These are phyloP conservation scores for Elaphurus davidianus DNA, from an alignment of 2,113 vertebrate genomes.

Conservation along the genomic window DNA sequence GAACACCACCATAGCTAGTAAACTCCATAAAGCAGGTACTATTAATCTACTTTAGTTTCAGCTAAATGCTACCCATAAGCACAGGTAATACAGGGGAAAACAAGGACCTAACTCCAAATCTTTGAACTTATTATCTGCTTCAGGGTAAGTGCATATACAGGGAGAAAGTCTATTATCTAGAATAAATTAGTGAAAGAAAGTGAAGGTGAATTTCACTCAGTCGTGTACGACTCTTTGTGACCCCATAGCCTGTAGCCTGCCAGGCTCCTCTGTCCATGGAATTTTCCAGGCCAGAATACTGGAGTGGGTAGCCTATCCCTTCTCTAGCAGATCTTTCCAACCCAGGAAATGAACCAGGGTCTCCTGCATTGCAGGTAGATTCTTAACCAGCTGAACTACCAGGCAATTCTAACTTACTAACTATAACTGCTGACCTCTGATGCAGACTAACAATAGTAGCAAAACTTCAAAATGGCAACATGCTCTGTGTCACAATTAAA, in stretches of 20 bases:
- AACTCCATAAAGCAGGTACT: background rate
- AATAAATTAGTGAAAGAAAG: background rate
- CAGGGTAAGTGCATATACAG: background rate
- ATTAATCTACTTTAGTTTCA: background rate
- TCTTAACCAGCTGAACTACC: background rate
- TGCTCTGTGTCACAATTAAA: background rate
- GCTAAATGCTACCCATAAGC: background rate
- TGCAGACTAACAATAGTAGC: background rate
- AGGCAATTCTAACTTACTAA: background rate
- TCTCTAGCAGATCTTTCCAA: fast-evolving
- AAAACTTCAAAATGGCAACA: background rate
- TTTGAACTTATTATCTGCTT: background rate
- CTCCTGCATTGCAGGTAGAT: background rate
- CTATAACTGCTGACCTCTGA: background rate
- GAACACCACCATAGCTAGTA: background rate
- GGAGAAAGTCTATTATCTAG: background rate
- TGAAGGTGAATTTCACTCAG: background rate
- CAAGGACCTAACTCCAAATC: background rate
- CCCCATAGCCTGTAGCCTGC: background rate
- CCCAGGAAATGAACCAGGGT: background rate
- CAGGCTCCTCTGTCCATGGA: background rate
- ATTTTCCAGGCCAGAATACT: background rate
- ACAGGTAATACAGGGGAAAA: background rate
- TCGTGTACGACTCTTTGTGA: background rate
- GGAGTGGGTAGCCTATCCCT: background rate